Evolutionary conservation across 2,888 invertebrate species (phyloP), one percentile per base, ranked within the genome.

Genomic region (Meiosimyza decipiens): DNA sequence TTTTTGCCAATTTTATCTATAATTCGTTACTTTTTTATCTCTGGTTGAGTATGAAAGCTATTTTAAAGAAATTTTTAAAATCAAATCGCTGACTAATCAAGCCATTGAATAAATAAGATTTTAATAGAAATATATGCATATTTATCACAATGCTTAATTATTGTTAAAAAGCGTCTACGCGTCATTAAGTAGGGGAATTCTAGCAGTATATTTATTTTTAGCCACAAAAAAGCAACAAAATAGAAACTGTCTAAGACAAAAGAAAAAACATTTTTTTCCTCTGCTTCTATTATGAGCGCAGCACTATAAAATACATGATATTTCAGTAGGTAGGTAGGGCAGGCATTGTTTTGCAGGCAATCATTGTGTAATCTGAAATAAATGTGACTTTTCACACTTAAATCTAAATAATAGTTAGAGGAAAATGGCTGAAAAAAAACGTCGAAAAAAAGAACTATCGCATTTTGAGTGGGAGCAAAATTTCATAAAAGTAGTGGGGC

Each of bases 161-260:
- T 40, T 40, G 40, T 40, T 78, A 78, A 79, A 79, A 77, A 79
- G 72, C 73, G 77, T 79, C 79, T 77, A 77, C 80, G 80, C 80
- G 80, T 82, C 82, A 82, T 83, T 82, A 81, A 80, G 77, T 77
- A 74, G 82, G 80, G 78, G 81, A 83, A 82, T 82, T 80, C 79
- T 78, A 79, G 9, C 81, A 79, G 80, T 81, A 80, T 79, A 79
- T 81, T 78, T 83, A 84, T 83, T 83, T 81, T 78, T 84, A 84
- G 81, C 71, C 74, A 82, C 77, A 77, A 77, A 79, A 28, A 28
- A 28, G 3, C 79, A 79, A 80, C 60, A 54, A 71, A 60, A 50
- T 18, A 63, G 70, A 18, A 16, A 54, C 16, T 28, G 52, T 67
- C 68, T 62, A 51, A 69, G 59, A 70, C 64, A 49, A 70, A 60